These are phyloP conservation scores for Drosophila truncata DNA, from an alignment of 1,140 invertebrate genomes.

Conservation along the genomic window DNA sequence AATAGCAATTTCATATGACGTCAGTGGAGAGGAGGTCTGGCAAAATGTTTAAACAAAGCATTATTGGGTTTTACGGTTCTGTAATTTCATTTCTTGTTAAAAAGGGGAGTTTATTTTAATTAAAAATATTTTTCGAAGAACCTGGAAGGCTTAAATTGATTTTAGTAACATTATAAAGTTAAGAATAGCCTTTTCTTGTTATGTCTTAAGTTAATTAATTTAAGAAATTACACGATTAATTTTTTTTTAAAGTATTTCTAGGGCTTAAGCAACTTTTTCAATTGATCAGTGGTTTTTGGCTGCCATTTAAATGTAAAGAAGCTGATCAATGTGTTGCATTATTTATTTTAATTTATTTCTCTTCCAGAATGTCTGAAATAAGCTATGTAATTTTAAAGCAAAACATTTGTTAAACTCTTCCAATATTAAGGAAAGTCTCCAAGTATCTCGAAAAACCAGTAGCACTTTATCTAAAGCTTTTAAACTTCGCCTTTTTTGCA, in stretches of 20 bases:
- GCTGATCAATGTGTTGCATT: not conserved
- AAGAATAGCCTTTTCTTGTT: not conserved
- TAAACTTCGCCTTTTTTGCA: not conserved
- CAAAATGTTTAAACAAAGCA: not conserved
- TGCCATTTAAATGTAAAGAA: not conserved
- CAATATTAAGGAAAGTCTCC: not conserved
- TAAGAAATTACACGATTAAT: too few species aligned
- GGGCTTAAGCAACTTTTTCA: not conserved
- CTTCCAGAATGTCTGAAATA: too few species aligned
- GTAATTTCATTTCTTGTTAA: not conserved
- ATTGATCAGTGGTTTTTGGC: not conserved
- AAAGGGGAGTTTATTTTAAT: not conserved
- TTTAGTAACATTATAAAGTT: not conserved
- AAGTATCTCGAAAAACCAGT: not conserved
- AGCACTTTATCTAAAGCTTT: not conserved
- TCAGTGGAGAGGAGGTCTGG: slow-evolving; percentile 9
- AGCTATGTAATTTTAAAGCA: too few species aligned
- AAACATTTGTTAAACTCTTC: not conserved
- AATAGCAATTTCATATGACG: slow-evolving; percentile 20
- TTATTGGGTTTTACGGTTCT: not conserved
- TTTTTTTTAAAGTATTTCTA: too few species aligned
- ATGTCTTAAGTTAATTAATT: not conserved
- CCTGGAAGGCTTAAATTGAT: not conserved
- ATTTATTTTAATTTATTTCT: too few species aligned
- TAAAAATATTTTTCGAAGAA: too few species aligned